phyloP scores from a whole-genome alignment of 2,797 vertebrate species.

The Diplodus puntazzo region DNA sequence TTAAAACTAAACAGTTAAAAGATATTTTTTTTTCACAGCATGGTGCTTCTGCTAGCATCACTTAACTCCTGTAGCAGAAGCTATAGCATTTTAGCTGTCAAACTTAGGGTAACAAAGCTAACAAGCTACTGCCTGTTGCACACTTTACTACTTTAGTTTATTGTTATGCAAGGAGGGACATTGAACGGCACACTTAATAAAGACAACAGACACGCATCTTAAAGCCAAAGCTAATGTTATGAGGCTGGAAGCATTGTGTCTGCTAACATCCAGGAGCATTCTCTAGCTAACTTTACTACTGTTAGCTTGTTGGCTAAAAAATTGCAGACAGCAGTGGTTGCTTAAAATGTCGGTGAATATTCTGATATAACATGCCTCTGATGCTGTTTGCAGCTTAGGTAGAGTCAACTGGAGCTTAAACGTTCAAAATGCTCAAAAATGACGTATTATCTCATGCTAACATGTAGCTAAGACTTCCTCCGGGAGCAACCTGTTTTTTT shows the following conservation, averaged over 20 bases:
- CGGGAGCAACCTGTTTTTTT: too few relatives aligned
- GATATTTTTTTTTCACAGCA: too few relatives aligned
- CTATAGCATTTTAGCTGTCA: too few relatives aligned
- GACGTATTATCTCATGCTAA: background rate
- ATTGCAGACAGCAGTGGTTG: rapidly evolving
- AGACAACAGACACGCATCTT: background rate
- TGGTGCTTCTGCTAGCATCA: background rate
- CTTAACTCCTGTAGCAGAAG: background rate
- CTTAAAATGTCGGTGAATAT: background rate
- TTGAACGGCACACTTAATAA: background rate
- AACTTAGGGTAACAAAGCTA: background rate
- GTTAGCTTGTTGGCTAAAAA: background rate
- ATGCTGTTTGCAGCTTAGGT: background rate
- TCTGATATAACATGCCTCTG: background rate
- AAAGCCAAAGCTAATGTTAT: background rate
- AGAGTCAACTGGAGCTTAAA: background rate
- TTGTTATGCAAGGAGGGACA: background rate
- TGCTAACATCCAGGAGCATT: background rate
- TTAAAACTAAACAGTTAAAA: too few relatives aligned
- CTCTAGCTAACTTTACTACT: background rate
- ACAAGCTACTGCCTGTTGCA: background rate
- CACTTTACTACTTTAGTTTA: background rate
- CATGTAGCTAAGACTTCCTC: background rate
- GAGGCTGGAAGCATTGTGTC: background rate
- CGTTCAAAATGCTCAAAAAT: too few relatives aligned